Conservation (phyloP, 2,888 invertebrate genomes). For the Chloroclystis v-ata region DNA sequence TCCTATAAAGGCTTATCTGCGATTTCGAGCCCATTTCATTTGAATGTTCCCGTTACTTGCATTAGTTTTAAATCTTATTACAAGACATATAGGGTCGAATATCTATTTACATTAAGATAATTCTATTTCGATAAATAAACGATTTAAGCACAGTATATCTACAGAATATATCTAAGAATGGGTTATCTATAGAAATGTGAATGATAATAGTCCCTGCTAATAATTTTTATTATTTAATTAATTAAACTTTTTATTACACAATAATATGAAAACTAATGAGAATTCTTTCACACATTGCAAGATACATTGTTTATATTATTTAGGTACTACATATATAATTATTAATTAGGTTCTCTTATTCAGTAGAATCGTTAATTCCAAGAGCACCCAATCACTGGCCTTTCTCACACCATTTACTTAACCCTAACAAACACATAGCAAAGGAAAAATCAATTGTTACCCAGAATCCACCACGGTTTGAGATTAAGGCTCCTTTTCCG, state of each 20-base stretch:
- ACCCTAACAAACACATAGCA: neutral
- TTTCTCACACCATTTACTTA: neutral
- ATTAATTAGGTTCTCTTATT: too few species aligned
- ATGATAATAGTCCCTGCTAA: too few species aligned
- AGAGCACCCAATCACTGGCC: neutral
- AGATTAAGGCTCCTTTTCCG: conserved; percentile 35
- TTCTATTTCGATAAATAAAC: neutral
- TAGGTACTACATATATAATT: too few species aligned
- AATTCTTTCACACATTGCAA: too few species aligned
- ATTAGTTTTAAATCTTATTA: conserved; percentile 39
- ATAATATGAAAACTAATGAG: too few species aligned
- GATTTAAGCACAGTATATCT: neutral
- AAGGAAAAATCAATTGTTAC: neutral
- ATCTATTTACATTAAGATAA: neutral
- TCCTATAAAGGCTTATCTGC: conserved; percentile 67
- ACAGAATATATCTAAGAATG: too few species aligned
- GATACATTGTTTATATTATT: too few species aligned
- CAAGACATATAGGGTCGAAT: conserved; percentile 22
- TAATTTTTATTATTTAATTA: too few species aligned
- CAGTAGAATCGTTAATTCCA: too few species aligned
- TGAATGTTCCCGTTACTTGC: conserved; percentile 61
- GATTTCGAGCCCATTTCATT: conserved; percentile 73
- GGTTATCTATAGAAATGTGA: too few species aligned
- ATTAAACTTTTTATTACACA: too few species aligned
- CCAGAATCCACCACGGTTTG: neutral